phyloP scores from a whole-genome alignment of 2,888 invertebrate species.

The Clivina fossor region DNA sequence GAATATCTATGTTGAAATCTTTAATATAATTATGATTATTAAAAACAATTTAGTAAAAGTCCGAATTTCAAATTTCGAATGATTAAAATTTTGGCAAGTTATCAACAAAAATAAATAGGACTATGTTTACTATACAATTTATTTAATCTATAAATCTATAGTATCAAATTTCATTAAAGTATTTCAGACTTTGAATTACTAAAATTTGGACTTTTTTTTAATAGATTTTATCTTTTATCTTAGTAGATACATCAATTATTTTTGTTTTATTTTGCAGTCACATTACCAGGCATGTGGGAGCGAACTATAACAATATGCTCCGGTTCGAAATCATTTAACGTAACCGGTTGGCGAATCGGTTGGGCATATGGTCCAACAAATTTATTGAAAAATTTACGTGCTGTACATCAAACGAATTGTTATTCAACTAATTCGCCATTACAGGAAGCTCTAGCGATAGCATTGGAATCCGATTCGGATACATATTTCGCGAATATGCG shows the following conservation, averaged over 20 bases:
- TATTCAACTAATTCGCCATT: conserved; percentile 66
- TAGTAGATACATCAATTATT: no score
- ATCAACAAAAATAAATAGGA: no score
- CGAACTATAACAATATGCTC: conserved; percentile 72
- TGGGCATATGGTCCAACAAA: conserved; percentile 69
- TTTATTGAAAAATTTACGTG: conserved; percentile 59
- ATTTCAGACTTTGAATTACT: no score
- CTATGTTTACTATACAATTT: no score
- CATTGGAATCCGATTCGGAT: conserved; percentile 46
- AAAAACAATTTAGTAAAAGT: no score
- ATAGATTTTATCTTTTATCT: no score
- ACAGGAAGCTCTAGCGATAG: conserved; percentile 48
- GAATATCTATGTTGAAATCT: no score
- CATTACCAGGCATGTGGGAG: conserved; percentile 64
- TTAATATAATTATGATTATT: no score
- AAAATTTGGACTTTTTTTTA: no score
- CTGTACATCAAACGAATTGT: conserved; percentile 67
- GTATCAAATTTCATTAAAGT: conserved; percentile 33
- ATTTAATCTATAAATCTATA: not conserved
- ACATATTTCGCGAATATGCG: conserved; percentile 55
- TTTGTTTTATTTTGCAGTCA: conserved; percentile 66
- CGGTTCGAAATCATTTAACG: conserved; percentile 73
- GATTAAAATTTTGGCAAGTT: no score
- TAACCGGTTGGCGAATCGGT: conserved; percentile 71
- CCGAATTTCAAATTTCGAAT: no score